A percentile compares a stretch with the other conserved stretches of the same genome.
Conservation (phyloP, 2,113 vertebrate genomes). For the Hypomesus transpacificus region DNA sequence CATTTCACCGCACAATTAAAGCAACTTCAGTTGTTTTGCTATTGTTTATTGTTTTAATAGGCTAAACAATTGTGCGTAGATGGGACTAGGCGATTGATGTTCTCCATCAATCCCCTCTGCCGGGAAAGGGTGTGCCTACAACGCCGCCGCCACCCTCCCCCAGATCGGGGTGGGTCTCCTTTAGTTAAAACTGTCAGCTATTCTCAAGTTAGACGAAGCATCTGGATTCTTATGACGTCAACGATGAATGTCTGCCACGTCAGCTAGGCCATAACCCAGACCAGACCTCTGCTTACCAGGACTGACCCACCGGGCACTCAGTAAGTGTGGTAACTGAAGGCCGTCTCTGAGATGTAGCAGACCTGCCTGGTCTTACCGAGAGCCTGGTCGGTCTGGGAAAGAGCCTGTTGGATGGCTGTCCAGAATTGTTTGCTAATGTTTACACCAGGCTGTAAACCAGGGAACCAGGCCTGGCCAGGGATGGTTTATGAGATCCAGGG, state of each 20-base stretch:
- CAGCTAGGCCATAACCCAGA: background rate
- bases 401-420: background rate
- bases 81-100: too few species aligned
- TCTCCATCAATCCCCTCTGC: too few species aligned
- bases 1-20: too few species aligned
- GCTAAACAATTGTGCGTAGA: too few species aligned
- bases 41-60: too few species aligned
- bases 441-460: background rate
- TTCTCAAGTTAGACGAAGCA: background rate
- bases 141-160: too few species aligned
- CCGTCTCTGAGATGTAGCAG: too few species aligned
- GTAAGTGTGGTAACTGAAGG: background rate
- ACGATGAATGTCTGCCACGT: background rate
- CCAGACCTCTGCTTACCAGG: background rate
- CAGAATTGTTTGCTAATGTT: background rate
- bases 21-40: too few species aligned
- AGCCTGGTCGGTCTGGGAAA: too few species aligned
- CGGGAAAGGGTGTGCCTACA: too few species aligned
- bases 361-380: too few species aligned
- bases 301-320: background rate
- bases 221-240: slow-evolving; percentile 7
- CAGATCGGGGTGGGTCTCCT: background rate
- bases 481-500: background rate
- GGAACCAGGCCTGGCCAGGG: background rate
- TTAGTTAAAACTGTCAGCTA: background rate